Evolutionary conservation across 2,888 invertebrate genomes (phyloP).

Genomic region (Dicyrtomina minuta): DNA sequence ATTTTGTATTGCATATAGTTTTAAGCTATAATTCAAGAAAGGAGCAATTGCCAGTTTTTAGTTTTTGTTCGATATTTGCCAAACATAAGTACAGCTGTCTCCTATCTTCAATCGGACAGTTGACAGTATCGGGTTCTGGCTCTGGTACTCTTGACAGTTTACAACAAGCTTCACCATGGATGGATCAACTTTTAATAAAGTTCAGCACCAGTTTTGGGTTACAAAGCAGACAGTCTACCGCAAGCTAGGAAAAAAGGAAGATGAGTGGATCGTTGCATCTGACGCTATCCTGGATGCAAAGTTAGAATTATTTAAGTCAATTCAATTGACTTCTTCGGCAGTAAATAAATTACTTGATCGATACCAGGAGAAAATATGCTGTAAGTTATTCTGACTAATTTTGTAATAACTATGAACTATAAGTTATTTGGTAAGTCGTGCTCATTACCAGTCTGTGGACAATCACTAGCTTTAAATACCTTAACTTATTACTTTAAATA

Average conservation of each 20-base stretch:
- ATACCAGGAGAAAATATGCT: conserved; percentile 89
- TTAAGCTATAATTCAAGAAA: no score
- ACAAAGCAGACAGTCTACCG: conserved; percentile 92
- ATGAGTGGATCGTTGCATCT: conserved; percentile 92
- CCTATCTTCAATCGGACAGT: no score
- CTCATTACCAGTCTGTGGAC: no score
- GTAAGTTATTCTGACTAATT: conserved; percentile 57
- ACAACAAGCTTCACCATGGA: no score
- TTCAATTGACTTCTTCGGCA: conserved; percentile 84
- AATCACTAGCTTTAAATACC: no score
- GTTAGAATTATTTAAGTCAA: conserved; percentile 86
- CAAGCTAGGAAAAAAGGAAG: conserved; percentile 94
- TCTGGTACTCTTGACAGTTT: no score
- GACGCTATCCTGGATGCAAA: conserved; percentile 97
- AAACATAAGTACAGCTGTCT: not conserved
- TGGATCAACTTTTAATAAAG: conserved; percentile 62
- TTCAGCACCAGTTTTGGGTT: conserved; percentile 97
- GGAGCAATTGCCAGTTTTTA: no score
- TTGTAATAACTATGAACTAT: no score
- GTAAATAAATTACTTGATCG: conserved; percentile 85
- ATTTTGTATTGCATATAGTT: no score
- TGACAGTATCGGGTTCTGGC: not conserved
- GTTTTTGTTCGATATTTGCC: not conserved
- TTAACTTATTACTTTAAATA: no score
- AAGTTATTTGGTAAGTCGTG: conserved; percentile 2